Base-by-base conservation (phyloP, 2,797 vertebrate genomes). In the Lutjanus campechanus region DNA sequence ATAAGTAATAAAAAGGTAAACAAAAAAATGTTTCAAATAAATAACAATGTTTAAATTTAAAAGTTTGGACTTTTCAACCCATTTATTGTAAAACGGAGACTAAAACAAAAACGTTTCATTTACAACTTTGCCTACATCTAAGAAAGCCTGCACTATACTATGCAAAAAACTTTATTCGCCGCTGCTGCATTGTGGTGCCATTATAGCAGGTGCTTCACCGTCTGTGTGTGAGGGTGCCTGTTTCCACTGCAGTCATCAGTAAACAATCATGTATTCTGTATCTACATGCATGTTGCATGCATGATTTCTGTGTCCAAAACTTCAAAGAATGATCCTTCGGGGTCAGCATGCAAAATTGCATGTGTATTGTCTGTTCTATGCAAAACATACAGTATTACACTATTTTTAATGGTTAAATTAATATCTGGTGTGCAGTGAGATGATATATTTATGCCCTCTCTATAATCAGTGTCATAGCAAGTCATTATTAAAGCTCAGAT, bases 401-500 rank as follows among this genome's bases (percentile, higher is more conserved):
- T 3, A 17, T 29, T 51, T 5, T 12, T 41, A 69, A 50, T 65
- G 49, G 25, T 46, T 63, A 13, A 36, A 67, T 71, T 58, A 64
- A 46, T 53, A 61, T 66, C 2, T 75, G 74, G 3, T 60, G 20
- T 56, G 54, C 61, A 46, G n/a, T 25, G 22, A 40, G 54, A n/a
- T 56, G 19, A 47, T 29, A 20, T 20, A 15, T 76, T 29, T 36
- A 50, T 70, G 55, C 17, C 19, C 46, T 74, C 41, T 8, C 53
- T 47, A 40, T 65, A 53, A 73, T 62, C 56, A 69, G 10, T 60
- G 41, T 74, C 56, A 64, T 22, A 40, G 10, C 16, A 22, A 56
- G 20, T 56, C 56, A 49, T 76, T 16, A 78, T 51, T 63, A 19
- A 64, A 50, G 51, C 70, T 59, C 15, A 59, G 44, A 78, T 65